A percentile compares a stretch with the other conserved stretches of the same genome.
These are phyloP conservation scores for Triplophysa bombifrons DNA, from an alignment of 2,797 vertebrate genomes.

Conservation along the genomic window DNA sequence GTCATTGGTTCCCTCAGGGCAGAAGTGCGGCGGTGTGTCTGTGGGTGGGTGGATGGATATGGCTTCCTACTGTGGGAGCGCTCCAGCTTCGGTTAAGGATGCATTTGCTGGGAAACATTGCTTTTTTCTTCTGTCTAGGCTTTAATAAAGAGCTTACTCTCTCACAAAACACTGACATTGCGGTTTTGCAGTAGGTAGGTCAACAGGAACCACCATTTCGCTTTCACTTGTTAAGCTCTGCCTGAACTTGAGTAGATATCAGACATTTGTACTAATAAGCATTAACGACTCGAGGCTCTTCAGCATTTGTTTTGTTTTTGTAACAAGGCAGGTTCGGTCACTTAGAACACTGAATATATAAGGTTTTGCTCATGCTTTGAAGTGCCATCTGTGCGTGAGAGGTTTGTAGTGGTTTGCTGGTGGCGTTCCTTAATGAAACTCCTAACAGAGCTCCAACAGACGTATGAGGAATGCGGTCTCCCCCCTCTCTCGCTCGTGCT, in stretches of 20 bases:
- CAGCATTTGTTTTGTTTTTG: neutral
- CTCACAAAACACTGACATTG: constrained; percentile 72
- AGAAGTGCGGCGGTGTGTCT: constrained; percentile 47
- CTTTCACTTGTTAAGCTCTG: constrained; percentile 37
- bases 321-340: constrained; percentile 21
- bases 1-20: constrained; percentile 48
- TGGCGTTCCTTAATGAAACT: constrained; percentile 45
- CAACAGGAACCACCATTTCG: constrained; percentile 71
- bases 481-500: constrained; percentile 5
- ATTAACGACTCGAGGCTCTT: neutral
- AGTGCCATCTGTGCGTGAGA: constrained; percentile 42
- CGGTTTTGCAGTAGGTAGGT: constrained; percentile 72
- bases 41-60: constrained; percentile 40
- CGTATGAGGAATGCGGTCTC: constrained; percentile 44
- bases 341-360: constrained; percentile 29
- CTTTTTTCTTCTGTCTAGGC: constrained; percentile 14
- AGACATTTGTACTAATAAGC: constrained; percentile 17
- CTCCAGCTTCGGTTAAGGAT: constrained; percentile 35
- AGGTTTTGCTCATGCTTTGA: constrained; percentile 30
- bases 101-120: constrained; percentile 44
- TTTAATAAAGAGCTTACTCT: constrained; percentile 30
- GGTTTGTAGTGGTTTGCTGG: constrained; percentile 43
- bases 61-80: constrained; percentile 48
- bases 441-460: constrained; percentile 28
- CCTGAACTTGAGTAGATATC: constrained; percentile 10